Base-by-base conservation (phyloP, 2,113 vertebrate genomes). In the Eolophus roseicapilla region DNA sequence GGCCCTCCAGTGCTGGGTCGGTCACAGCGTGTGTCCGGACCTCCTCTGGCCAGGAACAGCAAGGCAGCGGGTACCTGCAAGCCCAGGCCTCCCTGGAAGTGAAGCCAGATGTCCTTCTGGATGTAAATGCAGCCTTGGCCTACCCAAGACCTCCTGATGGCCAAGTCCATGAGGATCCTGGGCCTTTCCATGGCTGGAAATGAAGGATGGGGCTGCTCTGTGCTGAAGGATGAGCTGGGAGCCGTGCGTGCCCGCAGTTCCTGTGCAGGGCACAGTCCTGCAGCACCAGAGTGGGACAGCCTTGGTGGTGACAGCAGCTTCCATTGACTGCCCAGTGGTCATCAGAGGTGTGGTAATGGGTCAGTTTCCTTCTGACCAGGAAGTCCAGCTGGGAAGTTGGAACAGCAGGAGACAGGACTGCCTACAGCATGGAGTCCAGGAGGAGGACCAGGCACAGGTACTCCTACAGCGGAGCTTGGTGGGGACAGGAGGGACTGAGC, bases 21-120 rank as follows among this genome's bases (percentile, higher is more conserved):
- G 8, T 95, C 95, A 2, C 69, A 47, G 70, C 96, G 93, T 4
- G 1, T 93, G 39, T 96, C 94, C 0, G 28, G 76, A 43, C 79
- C 78, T 37, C 27, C 78, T 3, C n/a, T 77, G 29, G 65, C 57
- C 57, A 41, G 16, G 52, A 76, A 3, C 46, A 52, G 53, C 52
- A 7, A 7, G 14, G 80, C 74, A 27, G 73, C 0, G 8, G 50
- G 59, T 13, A 49, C 64, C 31, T 78, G 83, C 75, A 96, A 94
- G 20, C n/a, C 93, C 82, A 97, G 93, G 53, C 97, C 98, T 23
- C 97, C 98, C 57, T 98, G 98, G 97, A 98, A 97, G 47, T 98
- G 92, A 98, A 77, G 21, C 47, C 31, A 46, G 1, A 29, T 1
- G 6, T 43, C 20, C 13, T 7, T 68, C 19, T 60, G 68, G 78